These are phyloP conservation scores for Drosophila nikananu DNA, from an alignment of 1,140 invertebrate species.

Conservation along the genomic window DNA sequence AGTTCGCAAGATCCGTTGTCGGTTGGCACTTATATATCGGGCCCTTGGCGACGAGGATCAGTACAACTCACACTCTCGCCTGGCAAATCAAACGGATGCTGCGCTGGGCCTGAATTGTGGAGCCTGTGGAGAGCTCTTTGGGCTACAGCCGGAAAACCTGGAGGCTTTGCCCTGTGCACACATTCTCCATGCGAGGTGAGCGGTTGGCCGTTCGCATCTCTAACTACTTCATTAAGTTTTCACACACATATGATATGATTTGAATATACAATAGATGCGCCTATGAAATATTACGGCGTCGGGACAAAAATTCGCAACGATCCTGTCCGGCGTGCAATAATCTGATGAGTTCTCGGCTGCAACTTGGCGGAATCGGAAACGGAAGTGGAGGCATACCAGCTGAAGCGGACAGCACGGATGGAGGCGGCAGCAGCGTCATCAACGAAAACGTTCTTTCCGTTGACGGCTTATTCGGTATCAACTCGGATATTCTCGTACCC, in stretches of 20 bases:
- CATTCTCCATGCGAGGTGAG: slow-evolving; percentile 92
- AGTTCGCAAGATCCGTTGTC: slow-evolving; percentile 90
- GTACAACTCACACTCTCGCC: slow-evolving; percentile 89
- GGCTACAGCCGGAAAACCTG: slow-evolving; percentile 90
- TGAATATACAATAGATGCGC: slow-evolving; percentile 87
- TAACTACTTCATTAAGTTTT: neutral
- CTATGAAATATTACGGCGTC: slow-evolving; percentile 88
- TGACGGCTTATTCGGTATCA: slow-evolving; percentile 41
- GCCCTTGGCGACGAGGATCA: slow-evolving; percentile 93
- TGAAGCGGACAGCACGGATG: slow-evolving; percentile 50
- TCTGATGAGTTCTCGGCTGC: slow-evolving; percentile 87
- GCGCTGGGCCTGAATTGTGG: slow-evolving; percentile 92
- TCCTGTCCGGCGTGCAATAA: slow-evolving; percentile 89
- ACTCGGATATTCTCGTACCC: slow-evolving; percentile 40
- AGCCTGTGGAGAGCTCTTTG: slow-evolving; percentile 91
- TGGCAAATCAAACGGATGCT: slow-evolving; percentile 89
- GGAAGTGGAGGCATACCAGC: neutral
- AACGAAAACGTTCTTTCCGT: slow-evolving; percentile 46
- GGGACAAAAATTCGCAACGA: slow-evolving; percentile 88
- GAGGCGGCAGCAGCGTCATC: slow-evolving; percentile 25
- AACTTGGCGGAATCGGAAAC: slow-evolving; percentile 61
- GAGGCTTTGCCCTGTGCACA: slow-evolving; percentile 94
- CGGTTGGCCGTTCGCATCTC: neutral
- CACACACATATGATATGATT: neutral
- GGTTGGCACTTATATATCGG: slow-evolving; percentile 91